These are phyloP conservation scores for Prionailurus bengalensis DNA, from an alignment of 2,113 vertebrate species.

Conservation along the genomic window DNA sequence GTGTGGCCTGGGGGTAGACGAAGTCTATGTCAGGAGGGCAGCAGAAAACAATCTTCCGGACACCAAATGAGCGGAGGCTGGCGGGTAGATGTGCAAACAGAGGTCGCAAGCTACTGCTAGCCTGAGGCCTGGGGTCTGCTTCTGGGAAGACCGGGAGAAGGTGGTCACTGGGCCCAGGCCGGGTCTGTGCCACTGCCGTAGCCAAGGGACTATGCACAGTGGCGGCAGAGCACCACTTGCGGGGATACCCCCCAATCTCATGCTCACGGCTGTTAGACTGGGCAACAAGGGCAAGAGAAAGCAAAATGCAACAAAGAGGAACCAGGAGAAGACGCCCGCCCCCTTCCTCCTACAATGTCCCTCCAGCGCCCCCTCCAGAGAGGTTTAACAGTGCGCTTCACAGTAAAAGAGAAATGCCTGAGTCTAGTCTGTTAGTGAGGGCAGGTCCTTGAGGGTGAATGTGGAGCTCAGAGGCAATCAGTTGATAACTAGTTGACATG, in stretches of 20 bases:
- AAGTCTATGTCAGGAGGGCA: background rate
- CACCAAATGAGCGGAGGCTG: too few relatives aligned
- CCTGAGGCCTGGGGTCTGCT: background rate
- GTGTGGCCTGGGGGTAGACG: background rate
- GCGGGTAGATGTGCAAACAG: background rate
- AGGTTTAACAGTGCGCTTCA: background rate
- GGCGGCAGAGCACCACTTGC: too few relatives aligned
- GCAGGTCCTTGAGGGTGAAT: too few relatives aligned
- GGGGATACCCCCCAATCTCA: background rate
- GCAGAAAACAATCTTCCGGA: too few relatives aligned
- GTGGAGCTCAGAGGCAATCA: too few relatives aligned
- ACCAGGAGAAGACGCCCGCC: accelerated
- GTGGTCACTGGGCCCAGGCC: background rate
- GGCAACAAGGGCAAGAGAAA: background rate
- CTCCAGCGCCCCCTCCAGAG: background rate
- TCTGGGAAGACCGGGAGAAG: background rate
- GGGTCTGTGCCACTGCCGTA: background rate
- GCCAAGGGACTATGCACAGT: too few relatives aligned
- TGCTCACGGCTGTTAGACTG: background rate
- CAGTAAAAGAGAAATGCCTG: too few relatives aligned
- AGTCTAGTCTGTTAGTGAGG: too few relatives aligned
- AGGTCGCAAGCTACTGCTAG: background rate
- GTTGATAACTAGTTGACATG: too few relatives aligned
- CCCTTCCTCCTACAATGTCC: background rate
- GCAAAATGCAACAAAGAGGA: background rate